Conservation (phyloP, 2,113 vertebrate species). For the Chaetura pelagica region DNA sequence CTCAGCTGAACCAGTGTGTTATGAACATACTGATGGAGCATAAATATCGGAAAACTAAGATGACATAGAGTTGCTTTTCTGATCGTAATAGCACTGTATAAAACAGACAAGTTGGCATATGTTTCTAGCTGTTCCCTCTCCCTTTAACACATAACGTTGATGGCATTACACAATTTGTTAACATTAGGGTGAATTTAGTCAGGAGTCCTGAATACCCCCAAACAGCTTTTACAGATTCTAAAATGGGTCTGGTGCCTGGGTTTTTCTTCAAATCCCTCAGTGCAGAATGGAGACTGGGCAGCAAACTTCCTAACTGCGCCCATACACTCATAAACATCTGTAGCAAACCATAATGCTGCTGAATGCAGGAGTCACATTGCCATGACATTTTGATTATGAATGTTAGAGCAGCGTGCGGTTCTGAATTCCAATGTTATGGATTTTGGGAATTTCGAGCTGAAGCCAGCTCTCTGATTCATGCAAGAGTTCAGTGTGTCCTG, state of each 20-base stretch:
- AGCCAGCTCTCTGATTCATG: constrained; percentile 14
- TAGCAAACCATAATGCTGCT: constrained; percentile 25
- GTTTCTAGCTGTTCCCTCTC: constrained; percentile 11
- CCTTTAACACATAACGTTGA: background rate
- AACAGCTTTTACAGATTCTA: constrained; percentile 47
- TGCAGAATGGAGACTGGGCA: constrained; percentile 39
- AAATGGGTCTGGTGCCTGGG: background rate
- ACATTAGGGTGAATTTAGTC: constrained; percentile 23
- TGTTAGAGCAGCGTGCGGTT: constrained; percentile 10
- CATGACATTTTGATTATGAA: constrained; percentile 45
- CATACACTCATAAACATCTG: constrained; percentile 59
- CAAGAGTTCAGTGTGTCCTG: background rate
- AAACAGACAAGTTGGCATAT: constrained; percentile 47
- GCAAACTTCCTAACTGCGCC: constrained; percentile 35
- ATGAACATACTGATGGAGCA: background rate
- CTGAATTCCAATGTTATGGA: constrained; percentile 4
- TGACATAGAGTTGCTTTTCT: background rate
- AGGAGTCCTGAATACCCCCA: constrained; percentile 31
- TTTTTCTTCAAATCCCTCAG: constrained; percentile 61
- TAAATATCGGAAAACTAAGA: constrained; percentile 30
- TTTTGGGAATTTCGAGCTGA: background rate
- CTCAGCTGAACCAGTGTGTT: background rate
- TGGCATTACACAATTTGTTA: constrained; percentile 22
- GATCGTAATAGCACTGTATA: background rate
- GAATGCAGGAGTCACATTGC: constrained; percentile 29